Evolutionary conservation across 2,113 vertebrate species (phyloP), one percentile per base, ranked within the genome.

Genomic region (Caloenas nicobarica): DNA sequence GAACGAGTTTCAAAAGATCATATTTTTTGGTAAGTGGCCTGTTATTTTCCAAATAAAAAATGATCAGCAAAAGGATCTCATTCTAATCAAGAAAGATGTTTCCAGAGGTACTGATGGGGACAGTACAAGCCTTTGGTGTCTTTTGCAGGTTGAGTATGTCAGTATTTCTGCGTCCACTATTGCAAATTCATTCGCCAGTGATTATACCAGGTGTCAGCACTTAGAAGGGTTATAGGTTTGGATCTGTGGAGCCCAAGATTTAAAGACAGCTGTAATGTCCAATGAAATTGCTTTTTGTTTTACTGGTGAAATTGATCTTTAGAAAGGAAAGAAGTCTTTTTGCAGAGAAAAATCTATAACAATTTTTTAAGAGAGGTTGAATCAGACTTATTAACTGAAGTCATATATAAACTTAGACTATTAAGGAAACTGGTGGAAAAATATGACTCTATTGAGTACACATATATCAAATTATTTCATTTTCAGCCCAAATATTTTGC

Each of bases 1-100:
- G 99, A 99, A 86, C 98, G 97, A 31, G 99, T 99, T 90, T 99
- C 99, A 89, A 99, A 99, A 96, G 99, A 99, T 91, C 98, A 98
- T 78, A 97, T 99, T 65, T 99, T 98, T 98, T 99, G 99, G 99
- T 99, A 96, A 98, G 98, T 65, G 64, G 3, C 12, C 18, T 56
- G 10, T 58, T 62, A 31, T 54, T 62, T 82, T 81, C 31, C 16
- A 62, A 36, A 56, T 42, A 83, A 79, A 62, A 88, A 40, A 73
- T 54, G 51, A 80, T 42, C 17, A 61, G 11, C 0, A 3, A 29
- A 65, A 61, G 5, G 58, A 24, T 71, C 36, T 79, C 1, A 51
- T 84, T 54, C 26, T 80, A 38, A 73, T 72, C 26, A 50, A 86
- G 44, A 42, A 72, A 69, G 23, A 22, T 71, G 1, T 71, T 88